Evolutionary conservation across 1,140 invertebrate species (phyloP).

Genomic region (Arctopsyche grandis): DNA sequence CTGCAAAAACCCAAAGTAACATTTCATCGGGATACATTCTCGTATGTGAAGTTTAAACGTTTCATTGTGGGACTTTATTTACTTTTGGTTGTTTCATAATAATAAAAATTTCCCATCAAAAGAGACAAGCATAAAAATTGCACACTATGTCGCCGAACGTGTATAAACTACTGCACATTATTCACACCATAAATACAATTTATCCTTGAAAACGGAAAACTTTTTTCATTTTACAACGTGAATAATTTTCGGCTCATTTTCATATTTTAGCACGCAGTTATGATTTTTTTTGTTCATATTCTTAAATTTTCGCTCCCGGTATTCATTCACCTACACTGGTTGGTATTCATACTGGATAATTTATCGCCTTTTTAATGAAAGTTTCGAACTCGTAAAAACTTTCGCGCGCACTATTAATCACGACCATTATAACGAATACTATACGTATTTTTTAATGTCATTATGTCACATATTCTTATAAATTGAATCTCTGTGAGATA

Average conservation of each 20-base stretch:
- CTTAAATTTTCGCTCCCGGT: not conserved
- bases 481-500: too few relatives aligned
- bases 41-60: too few relatives aligned
- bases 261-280: not conserved
- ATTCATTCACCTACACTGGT: not conserved
- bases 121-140: conserved; percentile 10
- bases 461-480: too few relatives aligned
- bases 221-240: conserved; percentile 16
- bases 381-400: conserved; percentile 1
- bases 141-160: not conserved
- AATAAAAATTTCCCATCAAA: too few relatives aligned
- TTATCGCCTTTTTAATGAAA: not conserved
- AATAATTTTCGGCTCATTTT: conserved; percentile 13
- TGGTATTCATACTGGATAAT: not conserved
- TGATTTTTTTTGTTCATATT: not conserved
- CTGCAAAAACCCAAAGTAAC: too few relatives aligned
- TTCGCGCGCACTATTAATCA: conserved; percentile 9
- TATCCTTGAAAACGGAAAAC: conserved; percentile 17
- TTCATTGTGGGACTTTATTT: too few relatives aligned
- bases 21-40: too few relatives aligned
- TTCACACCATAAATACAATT: not conserved
- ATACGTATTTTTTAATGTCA: not conserved
- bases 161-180: conserved; percentile 20
- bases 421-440: not conserved
- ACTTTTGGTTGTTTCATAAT: too few relatives aligned